Conservation (phyloP, 2,888 invertebrate species). For the Drymonia ruficornis region DNA sequence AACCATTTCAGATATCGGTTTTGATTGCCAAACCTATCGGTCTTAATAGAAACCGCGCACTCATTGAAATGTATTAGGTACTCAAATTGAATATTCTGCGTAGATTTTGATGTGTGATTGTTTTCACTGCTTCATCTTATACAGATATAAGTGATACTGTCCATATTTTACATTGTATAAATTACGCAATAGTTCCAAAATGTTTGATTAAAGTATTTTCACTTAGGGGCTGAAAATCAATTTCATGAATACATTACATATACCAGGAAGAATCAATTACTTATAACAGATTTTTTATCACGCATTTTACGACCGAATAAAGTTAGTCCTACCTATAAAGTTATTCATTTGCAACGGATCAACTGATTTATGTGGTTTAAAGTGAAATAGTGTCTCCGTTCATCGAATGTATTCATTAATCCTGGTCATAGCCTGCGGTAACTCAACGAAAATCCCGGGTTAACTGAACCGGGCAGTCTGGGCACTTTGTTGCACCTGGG, state of each 20-base stretch:
- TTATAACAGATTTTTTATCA: too few species aligned
- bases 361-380: background rate
- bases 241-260: too few species aligned
- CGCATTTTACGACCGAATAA: too few species aligned
- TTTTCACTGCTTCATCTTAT: background rate
- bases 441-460: slow-evolving; percentile 55
- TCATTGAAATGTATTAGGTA: slow-evolving; percentile 14
- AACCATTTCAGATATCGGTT: slow-evolving; percentile 52
- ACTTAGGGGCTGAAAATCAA: too few species aligned
- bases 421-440: slow-evolving; percentile 46
- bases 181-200: too few species aligned
- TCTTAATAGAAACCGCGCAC: slow-evolving; percentile 35
- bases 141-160: too few species aligned
- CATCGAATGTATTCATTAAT: slow-evolving; percentile 54
- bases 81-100: slow-evolving; percentile 17
- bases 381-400: slow-evolving; percentile 42
- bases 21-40: slow-evolving; percentile 47
- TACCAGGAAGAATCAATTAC: too few species aligned
- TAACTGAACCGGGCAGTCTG: slow-evolving; percentile 36
- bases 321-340: background rate
- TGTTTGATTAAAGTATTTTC: too few species aligned
- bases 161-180: too few species aligned
- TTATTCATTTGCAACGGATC: slow-evolving; percentile 1
- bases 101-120: background rate
- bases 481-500: slow-evolving; percentile 38